Evolutionary conservation across 1,140 invertebrate genomes (phyloP), one percentile per base, ranked within the genome.

Genomic region (Drosophila kohkoa): DNA sequence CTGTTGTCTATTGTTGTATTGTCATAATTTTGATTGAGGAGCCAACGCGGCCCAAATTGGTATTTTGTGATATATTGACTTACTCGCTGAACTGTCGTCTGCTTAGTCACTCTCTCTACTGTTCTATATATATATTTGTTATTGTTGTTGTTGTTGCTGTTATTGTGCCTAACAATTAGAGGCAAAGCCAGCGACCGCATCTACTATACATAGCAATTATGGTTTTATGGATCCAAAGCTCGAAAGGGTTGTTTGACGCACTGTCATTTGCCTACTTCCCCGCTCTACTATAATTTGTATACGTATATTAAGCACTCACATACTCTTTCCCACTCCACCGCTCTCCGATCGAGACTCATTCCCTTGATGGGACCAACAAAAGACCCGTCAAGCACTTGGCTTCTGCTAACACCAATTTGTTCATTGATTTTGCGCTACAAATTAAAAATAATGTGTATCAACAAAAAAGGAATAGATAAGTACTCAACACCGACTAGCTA

Each of bases 21-120:
- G 87, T 83, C 88, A 90, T 90, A 90, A 90, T 87, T 90, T 90
- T 90, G 87, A 90, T 90, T 90, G 87, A 90, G 87, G 43, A 80
- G 69, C 57, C 70, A 75, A 87, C 66, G 75, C 86, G 70, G 67
- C 63, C 67, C 78, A 89, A 89, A 88, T 88, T 89, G 85, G 85
- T 89, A 81, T 89, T 88, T 88, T 88, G 75, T 89, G 85, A 89
- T 89, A 89, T 89, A 89, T 89, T 89, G 86, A 89, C 85, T 85
- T 81, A 64, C 75, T 63, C 78, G 72, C 81, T 87, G 65, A 87
- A 82, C 79, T 73, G 77, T 77, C 68, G 77, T 83, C 85, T 89
- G 85, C 85, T 89, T 88, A 88, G 85, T 88, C 85, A 88, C 78
- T 88, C 55, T 54, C 30, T 54, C 30, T n/a, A 1, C 1, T 8